phyloP scores from a whole-genome alignment of 2,797 vertebrate species.

The Trachurus trachurus region DNA sequence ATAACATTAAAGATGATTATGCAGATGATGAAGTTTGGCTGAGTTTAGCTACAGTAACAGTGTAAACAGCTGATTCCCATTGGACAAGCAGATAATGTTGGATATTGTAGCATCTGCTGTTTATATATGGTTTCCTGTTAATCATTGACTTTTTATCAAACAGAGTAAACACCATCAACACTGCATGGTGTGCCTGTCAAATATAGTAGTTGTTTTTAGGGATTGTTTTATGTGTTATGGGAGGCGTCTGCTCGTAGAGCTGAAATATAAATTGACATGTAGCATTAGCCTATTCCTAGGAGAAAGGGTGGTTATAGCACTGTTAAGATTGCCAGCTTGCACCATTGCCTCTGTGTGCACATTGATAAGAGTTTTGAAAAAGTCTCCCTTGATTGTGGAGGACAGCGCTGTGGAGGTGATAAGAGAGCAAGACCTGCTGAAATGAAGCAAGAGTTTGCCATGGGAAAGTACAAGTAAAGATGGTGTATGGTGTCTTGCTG shows the following conservation, averaged over 20 bases:
- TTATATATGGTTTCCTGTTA: not conserved
- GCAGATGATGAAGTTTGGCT: not conserved
- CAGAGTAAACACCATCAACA: not conserved
- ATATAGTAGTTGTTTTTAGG: not conserved
- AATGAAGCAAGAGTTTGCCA: constrained; percentile 10
- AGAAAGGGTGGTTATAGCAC: constrained; percentile 61
- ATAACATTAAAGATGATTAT: not conserved
- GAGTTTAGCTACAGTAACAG: not conserved
- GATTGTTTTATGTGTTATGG: not conserved
- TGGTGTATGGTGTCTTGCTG: not conserved
- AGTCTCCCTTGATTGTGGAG: constrained; percentile 46
- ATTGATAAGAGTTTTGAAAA: constrained; percentile 78
- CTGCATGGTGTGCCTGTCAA: not conserved
- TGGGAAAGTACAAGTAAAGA: constrained; percentile 8
- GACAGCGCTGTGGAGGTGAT: constrained; percentile 45
- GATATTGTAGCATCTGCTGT: not conserved
- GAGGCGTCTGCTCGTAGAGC: not conserved
- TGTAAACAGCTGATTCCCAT: not conserved
- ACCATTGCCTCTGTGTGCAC: constrained; percentile 60
- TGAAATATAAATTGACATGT: not conserved
- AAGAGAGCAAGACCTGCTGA: constrained; percentile 36
- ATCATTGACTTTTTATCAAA: not conserved
- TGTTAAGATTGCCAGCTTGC: constrained; percentile 72
- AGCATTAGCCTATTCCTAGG: constrained; percentile 3
- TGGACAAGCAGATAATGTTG: too few species aligned